These are phyloP conservation scores for Bactericera cockerelli DNA, from an alignment of 1,140 invertebrate genomes.

Conservation along the genomic window DNA sequence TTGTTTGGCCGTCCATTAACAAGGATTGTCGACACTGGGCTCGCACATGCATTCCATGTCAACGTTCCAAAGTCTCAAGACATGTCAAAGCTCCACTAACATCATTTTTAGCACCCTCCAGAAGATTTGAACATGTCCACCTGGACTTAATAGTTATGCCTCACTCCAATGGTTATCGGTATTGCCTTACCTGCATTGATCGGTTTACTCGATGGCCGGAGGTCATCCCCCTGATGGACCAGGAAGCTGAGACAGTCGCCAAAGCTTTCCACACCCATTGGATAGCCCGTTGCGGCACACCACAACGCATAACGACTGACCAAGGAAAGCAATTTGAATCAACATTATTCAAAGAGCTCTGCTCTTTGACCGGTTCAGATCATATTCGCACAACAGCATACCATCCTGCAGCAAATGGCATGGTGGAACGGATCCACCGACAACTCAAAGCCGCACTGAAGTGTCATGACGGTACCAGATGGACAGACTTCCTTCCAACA, in stretches of 20 bases:
- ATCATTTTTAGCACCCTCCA: background rate
- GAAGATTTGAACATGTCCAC: constrained; percentile 25
- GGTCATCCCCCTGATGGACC: constrained; percentile 27
- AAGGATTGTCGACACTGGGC: constrained; percentile 22
- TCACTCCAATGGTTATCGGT: constrained; percentile 22
- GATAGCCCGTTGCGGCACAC: constrained; percentile 27
- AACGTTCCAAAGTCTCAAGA: constrained; percentile 23
- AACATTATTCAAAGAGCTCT: constrained; percentile 18
- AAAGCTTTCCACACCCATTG: constrained; percentile 24
- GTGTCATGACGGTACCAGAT: background rate
- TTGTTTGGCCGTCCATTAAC: constrained; percentile 30
- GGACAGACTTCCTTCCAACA: background rate
- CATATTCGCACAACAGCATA: constrained; percentile 19
- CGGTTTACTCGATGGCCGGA: constrained; percentile 31
- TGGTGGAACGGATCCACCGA: constrained; percentile 25
- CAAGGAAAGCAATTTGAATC: constrained; percentile 23
- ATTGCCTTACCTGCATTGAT: constrained; percentile 31
- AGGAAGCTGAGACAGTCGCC: constrained; percentile 25
- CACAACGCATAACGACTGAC: constrained; percentile 26
- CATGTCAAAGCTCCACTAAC: constrained; percentile 14
- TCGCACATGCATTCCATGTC: constrained; percentile 21
- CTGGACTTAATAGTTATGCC: constrained; percentile 31
- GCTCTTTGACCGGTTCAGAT: constrained; percentile 19
- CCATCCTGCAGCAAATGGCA: constrained; percentile 25
- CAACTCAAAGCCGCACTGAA: constrained; percentile 22